Evolutionary conservation across 2,888 invertebrate species (phyloP), one percentile per base, ranked within the genome.

Genomic region (Tanytarsus gracilentus): DNA sequence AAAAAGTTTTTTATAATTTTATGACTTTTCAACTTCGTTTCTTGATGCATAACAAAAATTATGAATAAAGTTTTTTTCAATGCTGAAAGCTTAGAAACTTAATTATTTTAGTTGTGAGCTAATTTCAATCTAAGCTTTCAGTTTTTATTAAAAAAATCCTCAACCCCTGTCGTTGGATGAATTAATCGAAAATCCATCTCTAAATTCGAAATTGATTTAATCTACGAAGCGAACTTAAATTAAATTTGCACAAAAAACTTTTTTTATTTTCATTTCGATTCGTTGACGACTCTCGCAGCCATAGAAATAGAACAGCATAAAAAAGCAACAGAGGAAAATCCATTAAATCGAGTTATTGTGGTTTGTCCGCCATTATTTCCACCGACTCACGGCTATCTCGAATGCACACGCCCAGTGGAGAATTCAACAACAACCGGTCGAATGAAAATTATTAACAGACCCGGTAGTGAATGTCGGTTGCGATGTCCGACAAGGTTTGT

Each of bases 391-490:
- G 77, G 77, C n/a, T 76, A 74, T 64, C 69, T 76, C 62, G 72
- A 74, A 62, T 78, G 77, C 63, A 71, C 72, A 4, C 70, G 74
- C 64, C 66, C 55, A 64, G 69, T 49, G 66, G 68, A 62, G 62
- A 67, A 26, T 9, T 50, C 27, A 39, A 39, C 30, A 18, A 68
- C 64, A 67, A 71, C 66, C 62, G 66, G 72, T 63, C 65, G 72
- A 62, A 65, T 66, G 63, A 65, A 69, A 48, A 67, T 70, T 30
- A 69, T 70, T 30, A 76, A 77, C 68, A 70, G 72, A 59, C 75
- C 76, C 3, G 76, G 77, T 11, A 75, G 76, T 23, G 73, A 74
- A 64, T 78, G 78, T 65, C 70, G 70, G 62, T 69, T 78, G 33
- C 71, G 73, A 62, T 78, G 78, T 67, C 77, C 66, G 21, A 63